Evolutionary conservation across 2,888 invertebrate genomes (phyloP).

Genomic region (Atrina japonica): DNA sequence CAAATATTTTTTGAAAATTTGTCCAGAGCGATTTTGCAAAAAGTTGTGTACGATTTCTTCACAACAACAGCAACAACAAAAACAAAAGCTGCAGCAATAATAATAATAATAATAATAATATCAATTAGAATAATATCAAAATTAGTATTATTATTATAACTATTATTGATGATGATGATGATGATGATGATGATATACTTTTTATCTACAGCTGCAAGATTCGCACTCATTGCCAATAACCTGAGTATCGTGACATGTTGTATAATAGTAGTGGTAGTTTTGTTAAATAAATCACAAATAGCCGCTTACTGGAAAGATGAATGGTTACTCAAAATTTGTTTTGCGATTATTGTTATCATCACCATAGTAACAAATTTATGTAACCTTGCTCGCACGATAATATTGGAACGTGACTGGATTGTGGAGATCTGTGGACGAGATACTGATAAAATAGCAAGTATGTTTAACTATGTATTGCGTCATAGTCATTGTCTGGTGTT

Average conservation of each 20-base stretch:
- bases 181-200: no score
- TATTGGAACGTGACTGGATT: constrained; percentile 82
- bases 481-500: no score
- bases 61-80: no score
- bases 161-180: no score
- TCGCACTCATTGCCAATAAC: constrained; percentile 81
- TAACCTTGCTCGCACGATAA: constrained; percentile 78
- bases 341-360: constrained; percentile 77
- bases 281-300: constrained; percentile 57
- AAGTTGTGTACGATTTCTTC: no score
- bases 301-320: constrained; percentile 47
- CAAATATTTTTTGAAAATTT: no score
- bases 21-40: no score
- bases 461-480: constrained; percentile 37
- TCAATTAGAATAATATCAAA: no score
- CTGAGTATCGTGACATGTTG: constrained; percentile 80
- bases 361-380: constrained; percentile 77
- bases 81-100: no score
- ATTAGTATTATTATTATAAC: no score
- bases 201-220: constrained; percentile 79
- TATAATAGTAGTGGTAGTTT: constrained; percentile 74
- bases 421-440: constrained; percentile 80
- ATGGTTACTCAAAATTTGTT: constrained; percentile 56
- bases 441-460: constrained; percentile 78
- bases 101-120: no score